Evolutionary conservation across 2,113 vertebrate genomes (phyloP).

Genomic region (Drymodes brunneopygia): DNA sequence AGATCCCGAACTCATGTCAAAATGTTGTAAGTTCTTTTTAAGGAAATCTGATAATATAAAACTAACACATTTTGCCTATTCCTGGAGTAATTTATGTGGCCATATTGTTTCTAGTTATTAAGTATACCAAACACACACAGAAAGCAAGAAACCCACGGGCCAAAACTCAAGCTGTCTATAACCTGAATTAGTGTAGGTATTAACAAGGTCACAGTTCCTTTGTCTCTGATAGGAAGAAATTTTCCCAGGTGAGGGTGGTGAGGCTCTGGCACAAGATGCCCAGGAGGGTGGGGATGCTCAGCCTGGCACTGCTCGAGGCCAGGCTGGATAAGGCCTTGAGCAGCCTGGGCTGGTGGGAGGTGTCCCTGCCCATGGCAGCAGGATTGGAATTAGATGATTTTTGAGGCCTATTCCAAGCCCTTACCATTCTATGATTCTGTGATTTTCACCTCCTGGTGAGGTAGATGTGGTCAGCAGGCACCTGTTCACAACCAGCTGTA

Average conservation of each 20-base stretch:
- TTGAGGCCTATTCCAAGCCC: background rate
- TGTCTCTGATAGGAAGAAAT: background rate
- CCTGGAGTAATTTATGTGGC: background rate
- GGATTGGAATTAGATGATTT: background rate
- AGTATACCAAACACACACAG: background rate
- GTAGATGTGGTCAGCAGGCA: background rate
- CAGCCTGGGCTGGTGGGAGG: background rate
- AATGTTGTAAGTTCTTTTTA: background rate
- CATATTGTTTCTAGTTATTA: background rate
- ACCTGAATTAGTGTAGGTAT: background rate
- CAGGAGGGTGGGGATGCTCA: background rate
- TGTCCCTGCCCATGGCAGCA: background rate
- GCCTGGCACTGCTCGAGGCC: background rate
- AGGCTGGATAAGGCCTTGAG: background rate
- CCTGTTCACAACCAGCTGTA: background rate
- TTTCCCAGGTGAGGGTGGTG: background rate
- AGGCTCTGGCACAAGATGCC: background rate
- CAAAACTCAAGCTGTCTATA: background rate
- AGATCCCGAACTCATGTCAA: background rate
- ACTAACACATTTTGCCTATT: background rate
- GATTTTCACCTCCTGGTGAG: background rate
- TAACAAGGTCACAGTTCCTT: background rate
- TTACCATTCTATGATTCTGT: background rate
- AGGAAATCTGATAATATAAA: background rate
- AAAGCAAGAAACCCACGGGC: background rate